Evolutionary conservation across 2,888 invertebrate species (phyloP).

Genomic region (Sinohyriopsis cumingii): DNA sequence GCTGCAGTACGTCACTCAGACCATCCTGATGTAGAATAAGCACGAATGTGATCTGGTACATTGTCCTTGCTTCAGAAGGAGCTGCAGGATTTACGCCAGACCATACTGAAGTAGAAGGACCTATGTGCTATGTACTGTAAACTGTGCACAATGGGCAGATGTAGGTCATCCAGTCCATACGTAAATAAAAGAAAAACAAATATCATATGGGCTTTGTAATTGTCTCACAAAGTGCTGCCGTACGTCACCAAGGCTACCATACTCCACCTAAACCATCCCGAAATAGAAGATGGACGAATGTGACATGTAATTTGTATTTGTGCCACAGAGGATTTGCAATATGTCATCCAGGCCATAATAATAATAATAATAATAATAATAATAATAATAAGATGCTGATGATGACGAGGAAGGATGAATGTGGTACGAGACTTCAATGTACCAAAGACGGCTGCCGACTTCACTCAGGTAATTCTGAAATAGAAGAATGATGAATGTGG

Average conservation of each 20-base stretch:
- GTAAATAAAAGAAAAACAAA: no score
- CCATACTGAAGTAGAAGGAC: conserved; percentile 13
- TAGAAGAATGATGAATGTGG: conserved; percentile 26
- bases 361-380: no score
- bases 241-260: conserved; percentile 57
- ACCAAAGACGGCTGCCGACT: conserved; percentile 54
- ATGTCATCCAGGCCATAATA: no score
- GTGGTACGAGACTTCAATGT: conserved; percentile 40
- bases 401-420: conserved; percentile 33
- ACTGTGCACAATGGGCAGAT: no score
- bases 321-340: conserved; percentile 41
- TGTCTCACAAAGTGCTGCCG: conserved; percentile 44
- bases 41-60: conserved; percentile 37
- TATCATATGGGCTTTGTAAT: no score
- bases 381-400: no score
- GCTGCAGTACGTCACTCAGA: conserved; percentile 56
- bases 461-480: conserved; percentile 46
- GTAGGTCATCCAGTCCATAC: no score
- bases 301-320: conserved; percentile 31
- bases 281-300: no score
- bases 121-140: no score
- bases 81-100: conserved; percentile 55
- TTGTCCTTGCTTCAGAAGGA: conserved; percentile 53
- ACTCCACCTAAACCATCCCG: conserved; percentile 50
- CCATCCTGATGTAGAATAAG: conserved; percentile 18